Base-by-base conservation (phyloP, 1,140 invertebrate genomes). In the Megalopta genalis region DNA sequence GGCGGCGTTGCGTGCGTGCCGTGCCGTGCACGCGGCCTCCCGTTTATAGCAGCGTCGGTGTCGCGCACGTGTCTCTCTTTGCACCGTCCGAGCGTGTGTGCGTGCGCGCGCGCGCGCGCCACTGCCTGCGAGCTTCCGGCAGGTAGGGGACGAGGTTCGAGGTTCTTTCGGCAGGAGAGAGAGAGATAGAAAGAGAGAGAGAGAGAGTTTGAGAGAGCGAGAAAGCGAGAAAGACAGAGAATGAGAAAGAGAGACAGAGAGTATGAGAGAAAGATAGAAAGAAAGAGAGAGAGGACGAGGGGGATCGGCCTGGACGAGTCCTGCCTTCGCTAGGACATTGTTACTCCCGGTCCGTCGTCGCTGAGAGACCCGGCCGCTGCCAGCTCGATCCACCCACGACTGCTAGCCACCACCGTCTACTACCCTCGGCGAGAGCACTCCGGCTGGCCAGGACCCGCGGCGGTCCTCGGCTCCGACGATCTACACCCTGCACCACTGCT, bases 261-360 rank as follows among this genome's bases (percentile, higher is more conserved):
- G 32, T 2, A 32, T 2, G 32, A 32, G 32, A 32, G 32, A 32
- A 4, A 32, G 4, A 32, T 1, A 32, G 32, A 2, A 4, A 32
- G 32, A 32, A 4, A 32, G 32, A 32, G 32, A 32, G 32, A 32
- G 70, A 86, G 86, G 87, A 85, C 81, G 82, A 88, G 85, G 87
- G 88, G 83, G 86, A 81, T 88, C 85, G 85, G 83, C 84, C 88
- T 86, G 83, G 64, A 85, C 85, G 75, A 72, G 32, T 88, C 70
- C 88, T 88, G 87, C 90, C 90, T 91, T 90, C 89, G 91, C 91
- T 92, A 91, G 91, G 90, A 91, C 90, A 91, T 91, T 89, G 86
- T 91, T 84, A 83, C 77, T 86, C 74, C 79, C 86, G 70, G 71
- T 69, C 49, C 8, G 52, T 60, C 80, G 64, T 85, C 72, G 46